Percentiles rank a stretch among this genome's conserved stretches.
Conservation (phyloP, 1,140 invertebrate species). For the Nasonia vitripennis region DNA sequence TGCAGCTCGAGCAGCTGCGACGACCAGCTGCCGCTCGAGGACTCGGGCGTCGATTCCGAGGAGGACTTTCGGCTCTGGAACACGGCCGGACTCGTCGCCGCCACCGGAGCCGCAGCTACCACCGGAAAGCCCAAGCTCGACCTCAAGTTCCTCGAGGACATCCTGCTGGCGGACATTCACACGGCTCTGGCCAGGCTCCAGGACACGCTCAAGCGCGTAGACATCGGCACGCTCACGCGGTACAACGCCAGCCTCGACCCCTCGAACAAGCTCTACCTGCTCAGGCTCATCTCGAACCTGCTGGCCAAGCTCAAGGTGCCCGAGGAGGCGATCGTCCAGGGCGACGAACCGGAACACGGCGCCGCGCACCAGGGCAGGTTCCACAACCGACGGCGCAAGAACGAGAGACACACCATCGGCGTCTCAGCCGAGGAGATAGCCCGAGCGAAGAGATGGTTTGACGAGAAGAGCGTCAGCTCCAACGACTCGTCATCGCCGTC, state of each 20-base stretch:
- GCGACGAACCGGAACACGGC: neutral
- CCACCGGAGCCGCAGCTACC: slow-evolving; percentile 54
- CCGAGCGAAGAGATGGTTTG: slow-evolving; percentile 83
- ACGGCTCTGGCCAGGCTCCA: slow-evolving; percentile 84
- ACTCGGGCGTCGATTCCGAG: slow-evolving; percentile 63
- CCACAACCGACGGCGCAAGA: slow-evolving; percentile 69
- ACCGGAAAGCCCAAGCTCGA: slow-evolving; percentile 61
- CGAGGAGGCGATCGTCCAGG: slow-evolving; percentile 57
- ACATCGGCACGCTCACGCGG: slow-evolving; percentile 74
- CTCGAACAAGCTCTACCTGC: slow-evolving; percentile 78
- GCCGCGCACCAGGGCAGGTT: neutral
- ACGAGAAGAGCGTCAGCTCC: slow-evolving; percentile 75
- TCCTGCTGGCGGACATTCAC: slow-evolving; percentile 86
- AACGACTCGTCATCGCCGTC: neutral
- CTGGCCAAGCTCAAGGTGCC: slow-evolving; percentile 80
- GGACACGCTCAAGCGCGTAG: slow-evolving; percentile 79
- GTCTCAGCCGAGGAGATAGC: slow-evolving; percentile 87
- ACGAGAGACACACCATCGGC: slow-evolving; percentile 85
- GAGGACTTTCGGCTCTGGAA: slow-evolving; percentile 63
- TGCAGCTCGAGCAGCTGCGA: slow-evolving; percentile 61
- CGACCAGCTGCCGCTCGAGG: slow-evolving; percentile 60
- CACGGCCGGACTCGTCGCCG: slow-evolving; percentile 55
- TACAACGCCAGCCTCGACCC: slow-evolving; percentile 74
- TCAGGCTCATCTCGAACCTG: slow-evolving; percentile 84
- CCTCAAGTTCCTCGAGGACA: slow-evolving; percentile 67